Base-by-base conservation (phyloP, 2,888 invertebrate genomes). In the Eilema caniola region DNA sequence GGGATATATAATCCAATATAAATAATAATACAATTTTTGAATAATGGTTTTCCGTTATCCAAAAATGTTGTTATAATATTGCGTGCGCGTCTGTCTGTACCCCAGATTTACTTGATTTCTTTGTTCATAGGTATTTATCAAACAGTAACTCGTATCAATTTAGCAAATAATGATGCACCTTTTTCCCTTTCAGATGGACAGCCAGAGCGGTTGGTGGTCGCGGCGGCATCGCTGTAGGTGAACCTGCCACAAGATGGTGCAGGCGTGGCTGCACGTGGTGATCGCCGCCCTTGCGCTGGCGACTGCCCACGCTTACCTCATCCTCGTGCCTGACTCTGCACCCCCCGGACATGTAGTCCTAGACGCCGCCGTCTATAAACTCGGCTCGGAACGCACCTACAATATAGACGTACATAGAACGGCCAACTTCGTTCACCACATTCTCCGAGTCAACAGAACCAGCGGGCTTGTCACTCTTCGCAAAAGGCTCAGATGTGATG, bases 401-500 rank as follows among this genome's bases (percentile, higher is more conserved):
- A 96, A 97, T 88, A 97, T 98, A 78, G 98, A 98, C 89, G 96
- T 96, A 67, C 97, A 98, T 82, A 96, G 98, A 85, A 98, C 98
- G 24, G 98, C 98, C 1, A 96, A 97, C 89, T 98, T 98, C 91
- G 98, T 98, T 23, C 96, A 97, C 83, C 97, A 97, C 86, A 95
- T 98, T 79, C 96, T 98, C 70, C 95, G 96, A 82, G 98, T 98
- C 71, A 97, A 97, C 90, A 96, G 96, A 70, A 97, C 97, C 84
- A 96, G 96, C 76, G 98, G 98, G 23, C 96, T 97, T 78, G 97
- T 98, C 70, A 96, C 96, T n/a, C 93, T 98, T 56, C 96, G 96
- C 78, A 97, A 97, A 84, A 96, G 96, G 69, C 93, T 98, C 20
- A 96, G 97, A 86, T 98, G 98, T 91, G 97, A 98, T 85, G 98